phyloP scores from a whole-genome alignment of 2,888 invertebrate species.

The Agonopterix subpropinquella region DNA sequence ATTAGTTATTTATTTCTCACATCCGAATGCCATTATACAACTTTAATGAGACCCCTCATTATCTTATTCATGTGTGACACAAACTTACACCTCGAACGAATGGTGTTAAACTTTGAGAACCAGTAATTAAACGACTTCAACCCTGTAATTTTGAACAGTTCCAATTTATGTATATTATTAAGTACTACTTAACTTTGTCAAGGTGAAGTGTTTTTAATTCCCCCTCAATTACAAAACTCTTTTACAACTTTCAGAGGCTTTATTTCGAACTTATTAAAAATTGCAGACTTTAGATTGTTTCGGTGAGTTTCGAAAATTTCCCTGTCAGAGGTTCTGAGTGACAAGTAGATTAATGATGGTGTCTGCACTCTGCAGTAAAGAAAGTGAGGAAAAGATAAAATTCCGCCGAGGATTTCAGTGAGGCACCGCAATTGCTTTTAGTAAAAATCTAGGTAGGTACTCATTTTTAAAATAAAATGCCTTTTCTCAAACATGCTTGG shows the following conservation, averaged over 20 bases:
- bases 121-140: conserved; percentile 4
- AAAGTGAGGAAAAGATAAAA: conserved; percentile 17
- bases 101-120: background rate
- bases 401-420: conserved; percentile 3
- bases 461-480: too few relatives aligned
- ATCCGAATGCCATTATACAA: too few relatives aligned
- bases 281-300: conserved; percentile 26
- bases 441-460: too few relatives aligned
- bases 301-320: conserved; percentile 37
- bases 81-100: too few relatives aligned
- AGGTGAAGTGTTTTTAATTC: too few relatives aligned
- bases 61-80: background rate
- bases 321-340: conserved; percentile 35
- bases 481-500: too few relatives aligned
- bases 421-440: background rate
- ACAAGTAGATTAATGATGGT: conserved; percentile 43
- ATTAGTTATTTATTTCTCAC: too few relatives aligned
- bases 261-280: conserved; percentile 29
- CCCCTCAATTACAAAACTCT: conserved; percentile 10
- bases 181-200: too few relatives aligned
- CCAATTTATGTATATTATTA: background rate
- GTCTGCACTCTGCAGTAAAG: conserved; percentile 34
- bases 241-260: conserved; percentile 22
- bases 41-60: too few relatives aligned
- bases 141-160: conserved; percentile 12